phyloP scores from a whole-genome alignment of 2,888 invertebrate genomes.

The Halictus quadricinctus region DNA sequence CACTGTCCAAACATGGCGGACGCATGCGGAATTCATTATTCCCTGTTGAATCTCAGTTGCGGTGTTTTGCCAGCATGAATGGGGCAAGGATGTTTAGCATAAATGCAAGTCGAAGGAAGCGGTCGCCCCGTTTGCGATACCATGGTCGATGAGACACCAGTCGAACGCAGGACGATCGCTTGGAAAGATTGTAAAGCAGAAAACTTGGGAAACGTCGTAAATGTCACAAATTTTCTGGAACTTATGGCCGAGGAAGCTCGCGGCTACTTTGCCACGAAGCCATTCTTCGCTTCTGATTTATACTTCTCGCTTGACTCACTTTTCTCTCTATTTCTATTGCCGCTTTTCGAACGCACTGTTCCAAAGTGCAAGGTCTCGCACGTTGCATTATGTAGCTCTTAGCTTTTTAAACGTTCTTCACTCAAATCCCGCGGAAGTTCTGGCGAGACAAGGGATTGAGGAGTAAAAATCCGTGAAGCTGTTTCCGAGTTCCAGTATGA shows the following conservation, averaged over 20 bases:
- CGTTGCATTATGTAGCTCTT: not conserved
- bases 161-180: not conserved
- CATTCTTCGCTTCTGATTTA: not conserved
- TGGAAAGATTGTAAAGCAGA: slow-evolving; percentile 10
- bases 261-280: not conserved
- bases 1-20: slow-evolving; percentile 12
- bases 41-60: not conserved
- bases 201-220: not conserved
- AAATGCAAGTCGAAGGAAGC: slow-evolving; percentile 16
- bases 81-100: slow-evolving; percentile 28
- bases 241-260: not conserved
- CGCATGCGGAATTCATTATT: slow-evolving; percentile 21
- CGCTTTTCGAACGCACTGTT: not conserved
- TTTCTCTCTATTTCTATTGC: not conserved
- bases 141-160: too few relatives aligned
- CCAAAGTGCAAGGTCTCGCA: not conserved
- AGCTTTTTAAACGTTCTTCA: not conserved
- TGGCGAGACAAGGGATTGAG: not conserved
- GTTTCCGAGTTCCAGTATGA: not conserved
- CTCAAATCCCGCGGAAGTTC: not conserved
- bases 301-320: not conserved
- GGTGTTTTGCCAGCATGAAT: slow-evolving; percentile 6
- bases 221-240: not conserved
- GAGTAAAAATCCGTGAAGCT: not conserved
- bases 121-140: not conserved